Conservation (phyloP, 2,113 vertebrate genomes). For the Spermophilus dauricus region DNA sequence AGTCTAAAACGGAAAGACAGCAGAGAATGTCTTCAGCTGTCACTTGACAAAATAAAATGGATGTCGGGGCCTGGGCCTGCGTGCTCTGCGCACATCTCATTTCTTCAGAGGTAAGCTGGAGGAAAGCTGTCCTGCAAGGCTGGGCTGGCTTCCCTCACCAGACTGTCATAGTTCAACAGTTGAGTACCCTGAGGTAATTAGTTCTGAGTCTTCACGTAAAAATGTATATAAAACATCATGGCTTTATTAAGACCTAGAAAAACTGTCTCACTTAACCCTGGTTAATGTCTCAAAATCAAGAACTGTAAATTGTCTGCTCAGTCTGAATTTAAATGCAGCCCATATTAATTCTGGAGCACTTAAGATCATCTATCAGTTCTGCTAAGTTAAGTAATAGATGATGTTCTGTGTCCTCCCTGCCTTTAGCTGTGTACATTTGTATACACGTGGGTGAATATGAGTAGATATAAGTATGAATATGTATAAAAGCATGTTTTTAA, state of each 20-base stretch:
- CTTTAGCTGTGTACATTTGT: not conserved
- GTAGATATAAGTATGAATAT: not conserved
- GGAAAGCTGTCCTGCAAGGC: not conserved
- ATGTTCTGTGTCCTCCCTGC: not conserved
- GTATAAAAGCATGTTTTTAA: not conserved
- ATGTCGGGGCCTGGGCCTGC: rapidly evolving
- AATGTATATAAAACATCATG: not conserved
- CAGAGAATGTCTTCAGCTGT: not conserved
- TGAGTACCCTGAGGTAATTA: not conserved
- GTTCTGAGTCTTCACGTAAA: not conserved
- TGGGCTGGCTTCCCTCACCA: not conserved
- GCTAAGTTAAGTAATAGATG: not conserved
- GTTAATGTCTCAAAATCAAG: not conserved
- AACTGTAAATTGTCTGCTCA: not conserved
- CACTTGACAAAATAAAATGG: not conserved
- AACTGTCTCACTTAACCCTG: not conserved
- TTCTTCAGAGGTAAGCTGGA: not conserved
- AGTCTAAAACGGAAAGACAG: not conserved
- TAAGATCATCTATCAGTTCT: not conserved
- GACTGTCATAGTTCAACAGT: not conserved
- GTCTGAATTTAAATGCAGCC: not conserved
- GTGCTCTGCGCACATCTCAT: not conserved
- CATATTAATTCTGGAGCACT: not conserved
- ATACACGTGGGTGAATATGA: not conserved
- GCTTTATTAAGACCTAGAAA: not conserved